Evolutionary conservation across 1,140 invertebrate genomes (phyloP).

Genomic region (Zaprionus ornatus): DNA sequence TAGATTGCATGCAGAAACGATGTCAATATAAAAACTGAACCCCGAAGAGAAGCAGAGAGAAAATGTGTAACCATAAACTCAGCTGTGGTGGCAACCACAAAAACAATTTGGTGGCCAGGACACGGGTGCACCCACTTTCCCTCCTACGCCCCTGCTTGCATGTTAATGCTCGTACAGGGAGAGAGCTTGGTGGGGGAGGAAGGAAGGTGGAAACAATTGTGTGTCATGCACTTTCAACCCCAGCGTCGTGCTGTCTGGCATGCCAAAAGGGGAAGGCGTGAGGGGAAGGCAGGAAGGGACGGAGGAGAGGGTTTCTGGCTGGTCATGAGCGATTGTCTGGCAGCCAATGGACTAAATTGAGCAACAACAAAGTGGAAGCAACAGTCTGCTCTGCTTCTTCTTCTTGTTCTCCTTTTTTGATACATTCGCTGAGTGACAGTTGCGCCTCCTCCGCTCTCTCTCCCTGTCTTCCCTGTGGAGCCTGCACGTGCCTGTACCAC

Average conservation of each 20-base stretch:
- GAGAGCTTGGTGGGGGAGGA: constrained; percentile 13
- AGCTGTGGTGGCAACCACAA: constrained; percentile 64
- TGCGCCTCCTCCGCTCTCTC: constrained; percentile 18
- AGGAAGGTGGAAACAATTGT: constrained; percentile 48
- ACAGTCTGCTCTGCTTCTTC: constrained; percentile 57
- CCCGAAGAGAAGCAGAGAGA: constrained; percentile 1
- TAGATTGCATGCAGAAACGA: constrained; percentile 65
- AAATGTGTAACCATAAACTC: constrained; percentile 70
- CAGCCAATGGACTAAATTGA: constrained; percentile 70
- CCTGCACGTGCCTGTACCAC: constrained; percentile 20
- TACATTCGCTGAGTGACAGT: constrained; percentile 74
- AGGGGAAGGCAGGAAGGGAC: not conserved
- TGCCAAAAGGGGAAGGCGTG: not conserved
- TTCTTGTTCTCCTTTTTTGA: constrained; percentile 31
- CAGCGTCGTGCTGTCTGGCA: constrained; percentile 42
- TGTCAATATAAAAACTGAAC: constrained; percentile 47
- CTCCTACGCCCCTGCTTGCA: constrained; percentile 27
- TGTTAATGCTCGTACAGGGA: constrained; percentile 48
- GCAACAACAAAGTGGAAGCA: constrained; percentile 54
- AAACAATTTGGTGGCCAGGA: constrained; percentile 62
- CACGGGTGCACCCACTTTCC: constrained; percentile 18
- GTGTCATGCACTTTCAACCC: constrained; percentile 79
- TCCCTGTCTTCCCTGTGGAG: constrained; percentile 7
- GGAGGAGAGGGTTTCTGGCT: constrained; percentile 8
- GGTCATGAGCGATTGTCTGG: constrained; percentile 58